These are phyloP conservation scores for Hyperopisus bebe DNA, from an alignment of 2,113 vertebrate species.

Conservation along the genomic window DNA sequence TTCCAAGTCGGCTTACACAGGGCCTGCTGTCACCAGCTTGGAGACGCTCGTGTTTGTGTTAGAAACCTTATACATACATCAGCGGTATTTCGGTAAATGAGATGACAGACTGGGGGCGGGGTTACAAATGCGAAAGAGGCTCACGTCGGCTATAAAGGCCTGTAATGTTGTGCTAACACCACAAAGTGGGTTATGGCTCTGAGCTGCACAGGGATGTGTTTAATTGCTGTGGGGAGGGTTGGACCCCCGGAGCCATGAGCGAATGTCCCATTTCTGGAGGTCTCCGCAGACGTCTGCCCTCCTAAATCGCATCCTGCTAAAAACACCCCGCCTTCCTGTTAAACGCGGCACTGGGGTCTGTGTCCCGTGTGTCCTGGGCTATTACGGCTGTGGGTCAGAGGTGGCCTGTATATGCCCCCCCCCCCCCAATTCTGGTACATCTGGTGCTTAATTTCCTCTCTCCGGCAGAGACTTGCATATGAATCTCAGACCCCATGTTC, in stretches of 20 bases:
- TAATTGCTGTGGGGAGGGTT: neutral
- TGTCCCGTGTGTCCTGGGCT: neutral
- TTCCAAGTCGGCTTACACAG: neutral
- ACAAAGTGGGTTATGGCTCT: neutral
- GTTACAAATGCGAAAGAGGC: neutral
- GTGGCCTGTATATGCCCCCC: neutral
- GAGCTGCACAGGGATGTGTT: neutral
- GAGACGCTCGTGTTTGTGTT: neutral
- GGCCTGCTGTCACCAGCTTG: neutral
- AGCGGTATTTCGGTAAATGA: neutral
- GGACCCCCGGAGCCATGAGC: neutral
- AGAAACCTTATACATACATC: neutral
- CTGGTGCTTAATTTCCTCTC: neutral
- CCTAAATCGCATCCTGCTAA: neutral
- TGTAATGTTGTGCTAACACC: neutral
- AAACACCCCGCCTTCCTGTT: neutral
- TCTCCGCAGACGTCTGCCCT: neutral
- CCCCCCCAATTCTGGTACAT: neutral
- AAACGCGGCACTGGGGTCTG: neutral
- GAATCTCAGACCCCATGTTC: neutral
- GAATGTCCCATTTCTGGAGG: neutral
- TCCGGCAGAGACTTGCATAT: neutral
- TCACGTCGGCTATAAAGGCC: neutral
- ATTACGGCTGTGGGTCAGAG: neutral
- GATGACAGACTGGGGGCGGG: neutral